A percentile compares a stretch with the other conserved stretches of the same genome.
Evolutionary conservation across 2,113 vertebrate genomes (phyloP).

Genomic region (Todiramphus saurophagus): DNA sequence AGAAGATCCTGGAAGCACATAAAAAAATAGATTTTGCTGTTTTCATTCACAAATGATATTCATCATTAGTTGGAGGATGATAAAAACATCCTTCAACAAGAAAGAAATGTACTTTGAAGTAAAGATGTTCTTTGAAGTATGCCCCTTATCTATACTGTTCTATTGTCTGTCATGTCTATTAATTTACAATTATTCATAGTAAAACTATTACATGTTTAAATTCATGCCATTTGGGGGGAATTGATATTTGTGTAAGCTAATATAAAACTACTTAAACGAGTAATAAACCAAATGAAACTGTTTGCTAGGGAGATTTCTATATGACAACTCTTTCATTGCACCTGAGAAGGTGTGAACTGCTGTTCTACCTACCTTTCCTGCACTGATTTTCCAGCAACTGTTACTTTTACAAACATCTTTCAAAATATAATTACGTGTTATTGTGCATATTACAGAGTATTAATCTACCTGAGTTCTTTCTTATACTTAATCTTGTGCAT

Average conservation of each 20-base stretch:
- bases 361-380: not conserved
- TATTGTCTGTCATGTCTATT: not conserved
- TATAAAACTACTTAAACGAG: not conserved
- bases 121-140: not conserved
- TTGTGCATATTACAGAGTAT: not conserved
- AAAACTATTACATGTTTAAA: not conserved
- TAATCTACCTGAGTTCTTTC: not conserved
- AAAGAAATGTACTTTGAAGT: not conserved
- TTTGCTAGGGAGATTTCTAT: not conserved
- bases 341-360: not conserved
- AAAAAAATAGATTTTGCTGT: not conserved
- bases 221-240: not conserved
- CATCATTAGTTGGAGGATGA: not conserved
- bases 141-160: not conserved
- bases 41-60: not conserved
- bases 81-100: not conserved
- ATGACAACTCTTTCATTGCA: not conserved
- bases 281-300: not conserved
- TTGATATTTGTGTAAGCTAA: not conserved
- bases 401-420: not conserved
- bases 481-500: not conserved
- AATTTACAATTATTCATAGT: not conserved
- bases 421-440: not conserved
- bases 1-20: not conserved
- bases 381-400: not conserved